Conservation (phyloP, 2,797 vertebrate species). For the Rhinoraja longicauda region DNA sequence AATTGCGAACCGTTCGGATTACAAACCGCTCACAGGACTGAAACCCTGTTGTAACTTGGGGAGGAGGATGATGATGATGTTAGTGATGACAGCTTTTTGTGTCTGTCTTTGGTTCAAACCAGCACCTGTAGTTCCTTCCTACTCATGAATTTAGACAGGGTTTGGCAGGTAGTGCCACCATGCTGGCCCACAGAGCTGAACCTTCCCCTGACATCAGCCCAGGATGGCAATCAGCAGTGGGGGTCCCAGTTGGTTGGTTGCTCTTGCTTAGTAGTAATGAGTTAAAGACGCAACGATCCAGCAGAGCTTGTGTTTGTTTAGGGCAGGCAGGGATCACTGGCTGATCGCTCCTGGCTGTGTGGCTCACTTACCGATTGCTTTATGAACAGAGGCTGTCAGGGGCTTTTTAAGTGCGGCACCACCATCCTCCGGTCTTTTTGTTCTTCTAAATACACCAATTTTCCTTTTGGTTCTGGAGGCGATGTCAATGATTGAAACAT, state of each 20-base stretch:
- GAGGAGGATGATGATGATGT: no score
- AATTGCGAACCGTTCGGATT: no score
- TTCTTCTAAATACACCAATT: slow-evolving; percentile 20
- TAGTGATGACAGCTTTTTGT: no score
- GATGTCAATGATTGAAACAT: slow-evolving; percentile 14
- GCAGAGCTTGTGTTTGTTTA: not conserved
- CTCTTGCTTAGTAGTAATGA: not conserved
- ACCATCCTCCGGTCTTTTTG: not conserved
- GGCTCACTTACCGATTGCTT: not conserved
- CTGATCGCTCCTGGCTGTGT: not conserved
- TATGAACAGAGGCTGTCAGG: not conserved
- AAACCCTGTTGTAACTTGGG: no score
- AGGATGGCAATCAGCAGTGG: not conserved
- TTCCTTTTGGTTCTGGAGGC: slow-evolving; percentile 14
- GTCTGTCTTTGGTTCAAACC: no score
- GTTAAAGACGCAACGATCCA: no score
- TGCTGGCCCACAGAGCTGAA: not conserved
- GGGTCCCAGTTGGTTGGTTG: not conserved
- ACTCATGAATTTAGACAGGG: not conserved
- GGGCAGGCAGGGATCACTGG: not conserved
- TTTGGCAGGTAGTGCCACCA: not conserved
- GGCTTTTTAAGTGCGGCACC: not conserved
- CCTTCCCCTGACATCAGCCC: not conserved
- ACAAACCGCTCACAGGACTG: no score
- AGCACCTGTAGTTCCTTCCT: no score